These are phyloP conservation scores for Erpobdella octoculata DNA, from an alignment of 2,888 invertebrate species.

Conservation along the genomic window DNA sequence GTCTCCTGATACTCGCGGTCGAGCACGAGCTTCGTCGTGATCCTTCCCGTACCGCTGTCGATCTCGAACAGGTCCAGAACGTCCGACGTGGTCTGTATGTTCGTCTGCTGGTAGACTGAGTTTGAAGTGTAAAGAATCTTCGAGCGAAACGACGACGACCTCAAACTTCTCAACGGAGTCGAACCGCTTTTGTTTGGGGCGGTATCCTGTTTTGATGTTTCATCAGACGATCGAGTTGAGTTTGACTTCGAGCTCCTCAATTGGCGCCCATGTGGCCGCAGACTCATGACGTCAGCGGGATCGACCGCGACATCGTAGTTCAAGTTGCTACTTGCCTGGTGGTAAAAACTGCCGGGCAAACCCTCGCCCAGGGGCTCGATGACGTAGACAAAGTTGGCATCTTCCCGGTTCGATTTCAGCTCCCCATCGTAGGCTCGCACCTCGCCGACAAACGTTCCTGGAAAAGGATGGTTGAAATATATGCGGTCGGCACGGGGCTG, in stretches of 20 bases:
- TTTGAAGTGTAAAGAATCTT: neutral
- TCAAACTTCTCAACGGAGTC: neutral
- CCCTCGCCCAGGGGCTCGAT: neutral
- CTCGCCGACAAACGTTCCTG: conserved; percentile 2
- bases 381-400: neutral
- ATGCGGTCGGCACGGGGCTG: no score
- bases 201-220: neutral
- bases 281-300: no score
- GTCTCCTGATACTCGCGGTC: conserved; percentile 33
- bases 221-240: neutral
- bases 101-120: neutral
- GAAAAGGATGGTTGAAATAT: no score
- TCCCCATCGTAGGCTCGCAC: conserved; percentile 12
- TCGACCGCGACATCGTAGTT: neutral
- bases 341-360: neutral
- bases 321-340: neutral
- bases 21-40: conserved; percentile 27
- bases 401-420: neutral
- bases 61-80: conserved; percentile 23
- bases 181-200: neutral
- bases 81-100: neutral
- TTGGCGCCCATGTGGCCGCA: no score
- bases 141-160: neutral
- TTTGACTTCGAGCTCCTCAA: no score
- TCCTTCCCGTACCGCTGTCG: conserved; percentile 13